Conservation (phyloP, 2,888 invertebrate genomes). For the Ophion obscuratus region DNA sequence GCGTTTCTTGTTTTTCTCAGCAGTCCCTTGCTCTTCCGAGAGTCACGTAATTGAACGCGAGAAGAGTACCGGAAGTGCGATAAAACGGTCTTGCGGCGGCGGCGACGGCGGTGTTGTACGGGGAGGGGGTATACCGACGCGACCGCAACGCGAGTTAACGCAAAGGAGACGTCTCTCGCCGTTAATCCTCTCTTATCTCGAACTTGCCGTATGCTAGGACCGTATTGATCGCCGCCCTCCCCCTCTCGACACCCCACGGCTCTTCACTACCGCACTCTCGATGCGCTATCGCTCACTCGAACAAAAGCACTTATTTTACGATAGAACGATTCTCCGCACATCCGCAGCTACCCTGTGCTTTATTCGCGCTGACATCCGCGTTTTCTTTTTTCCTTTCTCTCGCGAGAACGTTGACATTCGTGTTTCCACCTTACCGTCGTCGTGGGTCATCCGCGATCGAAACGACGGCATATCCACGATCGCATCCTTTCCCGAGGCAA, state of each 20-base stretch:
- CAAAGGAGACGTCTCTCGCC: conserved; percentile 67
- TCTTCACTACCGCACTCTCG: background rate
- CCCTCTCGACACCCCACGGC: background rate
- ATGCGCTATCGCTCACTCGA: conserved; percentile 46
- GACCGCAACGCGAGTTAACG: conserved; percentile 57
- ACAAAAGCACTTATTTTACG: conserved; percentile 56
- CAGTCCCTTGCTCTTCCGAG: conserved; percentile 1
- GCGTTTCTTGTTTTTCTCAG: conserved; percentile 8
- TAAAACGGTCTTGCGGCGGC: conserved; percentile 55
- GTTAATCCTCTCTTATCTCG: conserved; percentile 68
- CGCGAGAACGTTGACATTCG: background rate
- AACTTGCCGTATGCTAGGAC: conserved; percentile 64
- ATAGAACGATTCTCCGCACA: conserved; percentile 13
- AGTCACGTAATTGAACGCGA: conserved; percentile 68
- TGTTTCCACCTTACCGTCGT: background rate
- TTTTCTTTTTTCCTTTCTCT: conserved; percentile 20
- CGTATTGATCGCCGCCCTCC: conserved; percentile 61
- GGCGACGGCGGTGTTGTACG: conserved; percentile 16
- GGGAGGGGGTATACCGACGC: conserved; percentile 32
- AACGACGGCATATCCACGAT: too few species aligned
- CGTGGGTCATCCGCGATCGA: too few species aligned
- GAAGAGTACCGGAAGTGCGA: conserved; percentile 67
- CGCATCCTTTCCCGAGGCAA: too few species aligned
- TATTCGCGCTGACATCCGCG: conserved; percentile 27
- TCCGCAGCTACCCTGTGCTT: conserved; percentile 1